phyloP scores from a whole-genome alignment of 2,888 invertebrate genomes.

The Allophyes oxyacanthae region DNA sequence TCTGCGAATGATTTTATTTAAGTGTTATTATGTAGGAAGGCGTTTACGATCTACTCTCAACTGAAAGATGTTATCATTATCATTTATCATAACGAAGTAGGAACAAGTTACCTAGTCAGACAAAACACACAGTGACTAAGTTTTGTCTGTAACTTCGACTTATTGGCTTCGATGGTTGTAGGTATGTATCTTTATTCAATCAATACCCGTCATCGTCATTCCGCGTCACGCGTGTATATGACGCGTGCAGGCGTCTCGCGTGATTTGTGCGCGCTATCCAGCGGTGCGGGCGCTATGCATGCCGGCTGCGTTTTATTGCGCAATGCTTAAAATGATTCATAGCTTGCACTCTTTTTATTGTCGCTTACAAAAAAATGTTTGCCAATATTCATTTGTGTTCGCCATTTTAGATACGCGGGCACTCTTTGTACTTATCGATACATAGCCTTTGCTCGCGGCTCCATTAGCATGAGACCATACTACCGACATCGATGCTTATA shows the following conservation, averaged over 20 bases:
- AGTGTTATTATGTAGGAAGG: no score
- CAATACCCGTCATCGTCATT: background rate
- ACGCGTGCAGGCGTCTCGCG: conserved; percentile 20
- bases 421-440: background rate
- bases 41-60: no score
- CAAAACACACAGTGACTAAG: no score
- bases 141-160: no score
- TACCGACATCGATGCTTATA: no score
- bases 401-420: background rate
- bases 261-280: conserved; percentile 29
- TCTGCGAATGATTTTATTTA: background rate
- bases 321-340: conserved; percentile 36
- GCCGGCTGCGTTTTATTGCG: conserved; percentile 55
- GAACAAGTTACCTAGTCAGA: no score
- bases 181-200: background rate
- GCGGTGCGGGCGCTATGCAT: conserved; percentile 15
- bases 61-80: no score
- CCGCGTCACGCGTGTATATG: background rate
- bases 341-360: conserved; percentile 13
- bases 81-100: no score
- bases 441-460: background rate
- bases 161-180: no score
- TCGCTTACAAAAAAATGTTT: background rate
- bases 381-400: background rate
- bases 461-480: no score